Conservation (phyloP, 2,113 vertebrate species). For the Dromiciops gliroides region DNA sequence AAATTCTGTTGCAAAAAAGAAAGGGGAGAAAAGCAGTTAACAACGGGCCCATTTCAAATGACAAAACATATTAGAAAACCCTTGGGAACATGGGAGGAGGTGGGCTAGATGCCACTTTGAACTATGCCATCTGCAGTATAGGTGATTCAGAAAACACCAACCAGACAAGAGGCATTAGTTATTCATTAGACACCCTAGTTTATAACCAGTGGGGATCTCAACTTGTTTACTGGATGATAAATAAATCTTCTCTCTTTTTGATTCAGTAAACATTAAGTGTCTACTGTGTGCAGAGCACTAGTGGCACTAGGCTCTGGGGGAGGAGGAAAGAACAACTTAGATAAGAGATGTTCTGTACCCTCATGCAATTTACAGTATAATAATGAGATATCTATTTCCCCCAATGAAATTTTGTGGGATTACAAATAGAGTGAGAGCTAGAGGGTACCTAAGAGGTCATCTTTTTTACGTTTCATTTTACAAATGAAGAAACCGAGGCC, state of each 20-base stretch:
- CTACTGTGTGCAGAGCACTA: background rate
- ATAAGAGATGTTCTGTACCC: background rate
- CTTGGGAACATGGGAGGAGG: background rate
- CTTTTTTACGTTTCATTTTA: background rate
- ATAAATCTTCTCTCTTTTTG: background rate
- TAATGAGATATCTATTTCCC: background rate
- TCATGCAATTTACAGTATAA: background rate
- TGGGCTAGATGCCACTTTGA: background rate
- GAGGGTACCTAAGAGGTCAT: background rate
- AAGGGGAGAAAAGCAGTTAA: conserved; percentile 49
- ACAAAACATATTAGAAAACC: conserved; percentile 20
- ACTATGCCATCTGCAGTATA: background rate
- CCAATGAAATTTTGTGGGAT: background rate
- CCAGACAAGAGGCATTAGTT: background rate
- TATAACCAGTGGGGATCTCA: background rate
- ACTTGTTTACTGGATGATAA: background rate
- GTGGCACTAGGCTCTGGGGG: too few relatives aligned
- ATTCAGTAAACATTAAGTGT: background rate
- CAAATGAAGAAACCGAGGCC: background rate
- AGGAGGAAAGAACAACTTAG: background rate
- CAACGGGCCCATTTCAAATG: accelerated
- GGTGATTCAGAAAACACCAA: accelerated
- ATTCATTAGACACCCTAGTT: accelerated
- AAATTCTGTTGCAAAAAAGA: conserved; percentile 90
- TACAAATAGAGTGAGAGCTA: background rate